Conservation (phyloP, 1,140 invertebrate species). For the Acromyrmex heyeri region DNA sequence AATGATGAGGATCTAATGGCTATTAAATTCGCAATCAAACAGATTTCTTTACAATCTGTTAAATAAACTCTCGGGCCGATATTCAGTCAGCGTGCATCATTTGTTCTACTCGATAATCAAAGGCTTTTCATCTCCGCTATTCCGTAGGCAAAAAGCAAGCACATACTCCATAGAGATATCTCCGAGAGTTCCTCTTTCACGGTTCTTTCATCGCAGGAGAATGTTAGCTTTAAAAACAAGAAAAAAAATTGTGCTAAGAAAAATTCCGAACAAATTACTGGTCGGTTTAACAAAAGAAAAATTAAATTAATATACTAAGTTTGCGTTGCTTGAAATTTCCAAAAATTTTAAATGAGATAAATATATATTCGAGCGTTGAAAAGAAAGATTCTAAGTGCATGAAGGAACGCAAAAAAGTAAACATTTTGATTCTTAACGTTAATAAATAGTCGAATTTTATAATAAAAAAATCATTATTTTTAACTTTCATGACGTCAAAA, state of each 20-base stretch:
- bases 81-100: neutral
- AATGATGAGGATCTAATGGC: neutral
- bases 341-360: no score
- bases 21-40: constrained; percentile 1
- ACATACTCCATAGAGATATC: constrained; percentile 17
- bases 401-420: no score
- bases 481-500: no score
- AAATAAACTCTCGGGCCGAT: constrained; percentile 17
- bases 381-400: no score
- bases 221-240: constrained; percentile 5
- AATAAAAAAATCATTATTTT: no score
- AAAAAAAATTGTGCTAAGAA: neutral
- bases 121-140: neutral
- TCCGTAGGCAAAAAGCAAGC: constrained; percentile 37
- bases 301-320: neutral
- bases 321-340: no score
- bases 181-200: constrained; percentile 39
- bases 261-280: constrained; percentile 5
- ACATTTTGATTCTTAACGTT: no score
- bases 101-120: constrained; percentile 45
- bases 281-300: neutral
- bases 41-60: constrained; percentile 22
- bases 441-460: no score
- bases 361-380: no score
- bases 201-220: neutral